Evolutionary conservation across 2,113 vertebrate species (phyloP).

Genomic region (Silurus glanis): DNA sequence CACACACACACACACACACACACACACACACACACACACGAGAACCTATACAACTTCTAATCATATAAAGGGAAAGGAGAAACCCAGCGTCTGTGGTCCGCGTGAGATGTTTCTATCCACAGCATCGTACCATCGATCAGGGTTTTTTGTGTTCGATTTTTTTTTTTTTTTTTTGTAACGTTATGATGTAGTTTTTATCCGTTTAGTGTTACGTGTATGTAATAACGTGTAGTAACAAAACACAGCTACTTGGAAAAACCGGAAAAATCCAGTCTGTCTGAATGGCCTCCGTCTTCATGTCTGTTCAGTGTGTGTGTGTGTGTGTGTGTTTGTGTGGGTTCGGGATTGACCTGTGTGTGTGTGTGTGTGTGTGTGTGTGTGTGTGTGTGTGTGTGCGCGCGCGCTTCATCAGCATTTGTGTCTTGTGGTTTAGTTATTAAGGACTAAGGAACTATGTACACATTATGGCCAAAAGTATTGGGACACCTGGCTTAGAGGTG

Average conservation of each 20-base stretch:
- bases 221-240: neutral
- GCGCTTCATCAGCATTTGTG: constrained; percentile 1
- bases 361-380: neutral
- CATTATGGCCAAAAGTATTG: no score
- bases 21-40: no score
- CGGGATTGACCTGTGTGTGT: neutral
- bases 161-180: no score
- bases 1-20: no score
- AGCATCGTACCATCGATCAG: no score
- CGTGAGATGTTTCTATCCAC: no score
- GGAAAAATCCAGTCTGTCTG: constrained; percentile 26
- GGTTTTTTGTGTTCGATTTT: no score
- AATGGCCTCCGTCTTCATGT: constrained; percentile 12
- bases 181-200: neutral
- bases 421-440: neutral
- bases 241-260: neutral
- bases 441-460: neutral
- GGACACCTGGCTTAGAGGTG: no score
- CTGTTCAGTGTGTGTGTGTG: neutral
- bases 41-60: no score
- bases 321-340: neutral
- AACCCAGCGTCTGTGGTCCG: no score
- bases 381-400: neutral
- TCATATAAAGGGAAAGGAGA: no score
- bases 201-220: neutral